Percentiles rank a stretch among this genome's conserved stretches.
These are phyloP conservation scores for Dromas ardeola DNA, from an alignment of 2,113 vertebrate species.

Conservation along the genomic window DNA sequence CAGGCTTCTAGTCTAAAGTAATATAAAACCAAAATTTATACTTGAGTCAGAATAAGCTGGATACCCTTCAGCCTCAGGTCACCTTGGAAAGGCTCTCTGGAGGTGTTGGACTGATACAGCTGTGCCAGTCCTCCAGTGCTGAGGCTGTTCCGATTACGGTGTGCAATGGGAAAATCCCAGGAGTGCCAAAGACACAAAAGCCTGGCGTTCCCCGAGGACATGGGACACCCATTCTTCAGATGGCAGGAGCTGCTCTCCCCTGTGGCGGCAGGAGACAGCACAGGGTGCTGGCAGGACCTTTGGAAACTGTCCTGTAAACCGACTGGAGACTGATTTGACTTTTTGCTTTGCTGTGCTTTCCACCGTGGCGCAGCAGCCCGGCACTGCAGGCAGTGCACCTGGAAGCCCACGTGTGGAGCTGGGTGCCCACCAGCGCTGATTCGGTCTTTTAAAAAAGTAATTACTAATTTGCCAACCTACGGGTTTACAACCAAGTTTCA, in stretches of 20 bases:
- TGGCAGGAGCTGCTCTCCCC: neutral
- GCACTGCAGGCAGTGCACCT: neutral
- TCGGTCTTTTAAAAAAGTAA: neutral
- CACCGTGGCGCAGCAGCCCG: neutral
- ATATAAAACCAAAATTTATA: neutral
- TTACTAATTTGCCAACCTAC: neutral
- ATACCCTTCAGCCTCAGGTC: neutral
- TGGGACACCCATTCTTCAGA: neutral
- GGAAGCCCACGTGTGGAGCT: neutral
- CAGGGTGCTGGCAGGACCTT: neutral
- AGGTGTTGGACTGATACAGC: neutral
- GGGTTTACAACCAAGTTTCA: neutral
- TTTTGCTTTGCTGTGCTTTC: neutral
- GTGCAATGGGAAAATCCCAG: neutral
- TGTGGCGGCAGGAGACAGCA: neutral
- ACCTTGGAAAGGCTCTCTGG: neutral
- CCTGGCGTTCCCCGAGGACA: neutral
- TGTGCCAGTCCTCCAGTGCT: neutral
- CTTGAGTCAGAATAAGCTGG: neutral
- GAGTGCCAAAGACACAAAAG: neutral
- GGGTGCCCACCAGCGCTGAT: neutral
- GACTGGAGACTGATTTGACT: neutral
- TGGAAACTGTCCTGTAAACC: neutral
- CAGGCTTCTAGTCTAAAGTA: neutral
- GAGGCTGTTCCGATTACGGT: rapidly evolving